Base-by-base conservation (phyloP, 2,797 vertebrate genomes). In the Eupleurogrammus muticus region DNA sequence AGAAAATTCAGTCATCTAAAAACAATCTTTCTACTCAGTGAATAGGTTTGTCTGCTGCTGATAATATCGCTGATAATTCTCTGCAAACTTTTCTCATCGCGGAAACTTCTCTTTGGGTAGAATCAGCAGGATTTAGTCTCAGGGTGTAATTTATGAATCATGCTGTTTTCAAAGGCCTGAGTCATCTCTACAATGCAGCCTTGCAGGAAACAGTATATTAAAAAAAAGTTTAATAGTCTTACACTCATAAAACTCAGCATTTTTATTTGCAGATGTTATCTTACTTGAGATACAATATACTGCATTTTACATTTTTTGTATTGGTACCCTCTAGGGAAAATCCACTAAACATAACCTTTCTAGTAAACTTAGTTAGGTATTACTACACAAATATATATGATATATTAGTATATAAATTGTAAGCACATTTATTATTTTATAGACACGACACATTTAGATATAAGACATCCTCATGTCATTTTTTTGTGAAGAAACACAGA, bases 41-140 rank as follows among this genome's bases (percentile, higher is more conserved):
- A 54, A 62, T 21, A 4, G 12, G n/a, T n/a, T n/a, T n/a, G 5
- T 2, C 35, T 24, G 48, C 19, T 38, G 55, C 13, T 28, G 44
- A 50, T 58, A 64, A 61, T 32, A 1, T 5, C 62, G 65, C 50
- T 77, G 59, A 66, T 68, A 11, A 46, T 56, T 55, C 17, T 73
- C 70, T 70, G 56, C 80, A 82, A 9, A 28, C 28, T 28, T 28
- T 28, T 48, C 20, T 81, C 56, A 60, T 28, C 28, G 69, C 36
- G 16, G 61, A 79, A 82, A 65, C 8, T 5, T 55, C 60, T 73
- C 23, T n/a, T n/a, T n/a, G 16, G 42, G 62, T 70, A 9, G 48
- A 79, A 77, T 89, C 80, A 89, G 80, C 79, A 78, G 64, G 49
- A 75, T 44, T 62, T 49, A 9, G 16, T 34, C 21, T 6, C 1